Evolutionary conservation across 2,113 vertebrate species (phyloP), one percentile per base, ranked within the genome.

Genomic region (Synchiropus splendidus): DNA sequence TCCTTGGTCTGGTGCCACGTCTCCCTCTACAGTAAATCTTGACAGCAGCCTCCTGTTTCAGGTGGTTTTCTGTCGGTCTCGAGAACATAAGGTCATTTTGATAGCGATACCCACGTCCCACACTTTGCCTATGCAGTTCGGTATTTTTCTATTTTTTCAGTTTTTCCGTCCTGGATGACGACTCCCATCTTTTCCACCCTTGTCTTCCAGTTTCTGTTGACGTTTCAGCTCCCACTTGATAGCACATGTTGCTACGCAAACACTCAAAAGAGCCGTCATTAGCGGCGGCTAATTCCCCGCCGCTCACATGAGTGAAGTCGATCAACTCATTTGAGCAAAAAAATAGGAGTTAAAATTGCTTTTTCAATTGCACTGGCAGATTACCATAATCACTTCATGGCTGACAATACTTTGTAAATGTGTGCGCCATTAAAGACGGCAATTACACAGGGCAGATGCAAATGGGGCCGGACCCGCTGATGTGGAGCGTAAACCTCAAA

Each of bases 371-470:
- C 38, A 47, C 45, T 40, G 13, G 21, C 47, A 42, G 61, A 82
- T 85, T 83, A 79, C 53, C 79, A 83, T 80, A 80, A 84, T 81
- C 68, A 54, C 75, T 72, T 70, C 64, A 73, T 48, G 74, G 71
- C 58, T 76, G 68, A 76, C 66, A 61, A 75, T 75, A 71, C 72
- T 61, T 68, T 58, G 64, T 64, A 78, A 82, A 80, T 59, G 64
- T 36, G 50, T 55, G 41, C 32, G 62, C 74, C 67, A 75, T 76
- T 80, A 79, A 82, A 76, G 78, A 47, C 33, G n/a, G 65, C 76
- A 80, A 81, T 83, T 83, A 80, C 39, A 48, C 39, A 17, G 49
- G 61, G 62, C 70, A 74, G 76, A 80, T 72, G 79, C 57, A 79
- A 80, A 81, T 74, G 16, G 36, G 33, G 36, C 50, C 36, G 38